Evolutionary conservation across 2,888 invertebrate species (phyloP).

Genomic region (Ectobius pallidus): DNA sequence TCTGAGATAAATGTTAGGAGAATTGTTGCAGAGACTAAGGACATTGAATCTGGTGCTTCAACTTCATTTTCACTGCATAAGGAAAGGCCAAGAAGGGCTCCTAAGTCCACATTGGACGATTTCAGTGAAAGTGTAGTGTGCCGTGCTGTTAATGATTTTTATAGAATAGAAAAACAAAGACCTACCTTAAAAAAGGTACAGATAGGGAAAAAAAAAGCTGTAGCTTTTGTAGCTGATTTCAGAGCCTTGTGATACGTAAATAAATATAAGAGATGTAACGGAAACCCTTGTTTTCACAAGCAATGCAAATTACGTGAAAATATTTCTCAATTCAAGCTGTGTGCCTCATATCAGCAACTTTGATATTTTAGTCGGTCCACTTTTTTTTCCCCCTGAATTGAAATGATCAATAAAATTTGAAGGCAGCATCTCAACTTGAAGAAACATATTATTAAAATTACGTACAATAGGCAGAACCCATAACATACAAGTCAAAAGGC

Average conservation of each 20-base stretch:
- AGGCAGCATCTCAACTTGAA: background rate
- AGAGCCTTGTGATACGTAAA: too few relatives aligned
- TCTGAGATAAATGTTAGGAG: background rate
- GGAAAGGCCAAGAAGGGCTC: background rate
- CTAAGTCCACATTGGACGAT: too few relatives aligned
- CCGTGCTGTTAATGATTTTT: background rate
- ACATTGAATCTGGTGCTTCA: background rate
- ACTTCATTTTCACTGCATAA: background rate
- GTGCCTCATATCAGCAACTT: too few relatives aligned
- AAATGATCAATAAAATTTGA: background rate
- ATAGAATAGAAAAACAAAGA: background rate
- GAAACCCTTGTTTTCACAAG: too few relatives aligned
- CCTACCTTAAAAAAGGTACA: background rate
- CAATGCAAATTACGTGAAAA: too few relatives aligned
- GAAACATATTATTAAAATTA: background rate
- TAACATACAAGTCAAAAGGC: background rate
- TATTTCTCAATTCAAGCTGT: too few relatives aligned
- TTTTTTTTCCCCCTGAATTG: background rate
- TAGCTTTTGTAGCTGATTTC: too few relatives aligned
- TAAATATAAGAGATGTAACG: too few relatives aligned
- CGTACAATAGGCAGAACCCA: background rate
- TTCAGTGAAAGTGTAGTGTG: background rate
- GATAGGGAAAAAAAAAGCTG: too few relatives aligned
- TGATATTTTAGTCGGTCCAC: too few relatives aligned
- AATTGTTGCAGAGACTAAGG: background rate